Evolutionary conservation across 2,797 vertebrate genomes (phyloP).

Genomic region (Myripristis jacobus): DNA sequence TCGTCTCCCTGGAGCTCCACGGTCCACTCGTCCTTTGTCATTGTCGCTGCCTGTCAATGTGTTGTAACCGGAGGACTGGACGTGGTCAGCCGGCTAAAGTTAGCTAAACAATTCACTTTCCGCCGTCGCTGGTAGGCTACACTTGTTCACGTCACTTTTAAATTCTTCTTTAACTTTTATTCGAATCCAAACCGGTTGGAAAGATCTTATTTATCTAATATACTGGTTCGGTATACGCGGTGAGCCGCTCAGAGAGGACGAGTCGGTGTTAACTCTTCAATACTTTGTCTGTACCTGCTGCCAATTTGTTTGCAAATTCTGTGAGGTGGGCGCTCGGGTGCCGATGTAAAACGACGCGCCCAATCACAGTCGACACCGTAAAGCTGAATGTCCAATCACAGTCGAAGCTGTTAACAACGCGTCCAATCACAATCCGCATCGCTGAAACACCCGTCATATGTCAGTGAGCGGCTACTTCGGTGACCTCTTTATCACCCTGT

Average conservation of each 20-base stretch:
- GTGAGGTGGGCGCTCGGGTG: constrained; percentile 15
- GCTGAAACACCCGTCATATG: constrained; percentile 22
- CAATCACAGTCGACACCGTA: constrained; percentile 46
- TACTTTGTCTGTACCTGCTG: neutral
- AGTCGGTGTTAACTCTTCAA: constrained; percentile 46
- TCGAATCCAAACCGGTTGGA: too few species aligned
- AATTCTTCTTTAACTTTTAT: too few species aligned
- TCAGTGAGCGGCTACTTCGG: neutral
- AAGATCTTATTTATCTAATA: too few species aligned
- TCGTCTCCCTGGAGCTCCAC: neutral
- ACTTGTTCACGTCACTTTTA: neutral
- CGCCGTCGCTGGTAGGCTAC: neutral
- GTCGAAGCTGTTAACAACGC: rapidly evolving
- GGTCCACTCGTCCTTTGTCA: neutral
- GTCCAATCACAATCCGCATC: constrained; percentile 44
- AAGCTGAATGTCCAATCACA: constrained; percentile 38
- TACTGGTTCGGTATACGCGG: too few species aligned
- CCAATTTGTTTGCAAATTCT: neutral
- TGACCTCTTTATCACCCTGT: neutral
- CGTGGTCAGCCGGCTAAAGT: constrained; percentile 3
- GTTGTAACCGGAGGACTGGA: neutral
- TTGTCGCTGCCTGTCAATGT: neutral
- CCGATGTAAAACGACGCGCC: neutral
- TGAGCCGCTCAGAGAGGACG: neutral
- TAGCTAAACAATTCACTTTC: neutral